phyloP scores from a whole-genome alignment of 2,888 invertebrate genomes.

The Seira ritae region DNA sequence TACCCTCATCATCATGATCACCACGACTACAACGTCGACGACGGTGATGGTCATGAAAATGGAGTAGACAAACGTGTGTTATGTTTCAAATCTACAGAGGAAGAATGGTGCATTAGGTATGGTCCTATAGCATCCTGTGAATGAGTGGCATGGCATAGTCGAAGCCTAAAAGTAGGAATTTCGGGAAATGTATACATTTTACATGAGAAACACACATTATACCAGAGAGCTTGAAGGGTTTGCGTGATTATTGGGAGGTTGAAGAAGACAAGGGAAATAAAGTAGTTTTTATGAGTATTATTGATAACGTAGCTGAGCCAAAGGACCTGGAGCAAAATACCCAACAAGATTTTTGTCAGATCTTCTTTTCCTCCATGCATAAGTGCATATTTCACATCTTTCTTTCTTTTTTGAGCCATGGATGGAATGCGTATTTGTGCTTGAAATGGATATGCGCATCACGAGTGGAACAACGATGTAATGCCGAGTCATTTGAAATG shows the following conservation, averaged over 20 bases:
- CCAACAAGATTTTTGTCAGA: slow-evolving; percentile 38
- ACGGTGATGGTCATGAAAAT: slow-evolving; percentile 23
- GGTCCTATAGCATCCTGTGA: background rate
- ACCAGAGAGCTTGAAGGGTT: slow-evolving; percentile 27
- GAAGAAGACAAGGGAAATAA: background rate
- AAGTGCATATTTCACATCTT: background rate
- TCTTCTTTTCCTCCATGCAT: slow-evolving; percentile 8
- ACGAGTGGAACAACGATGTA: background rate
- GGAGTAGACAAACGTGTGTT: slow-evolving; percentile 33
- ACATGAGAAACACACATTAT: slow-evolving; percentile 23
- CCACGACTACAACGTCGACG: too few species aligned
- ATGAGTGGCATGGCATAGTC: slow-evolving; percentile 28
- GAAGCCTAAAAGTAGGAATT: slow-evolving; percentile 8
- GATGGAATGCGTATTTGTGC: slow-evolving; percentile 1
- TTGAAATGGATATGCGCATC: background rate
- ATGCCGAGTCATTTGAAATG: slow-evolving; percentile 39
- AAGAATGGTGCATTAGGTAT: too few species aligned
- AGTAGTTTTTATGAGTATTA: slow-evolving; percentile 23
- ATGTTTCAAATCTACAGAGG: slow-evolving; percentile 13
- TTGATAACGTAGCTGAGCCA: slow-evolving; percentile 43
- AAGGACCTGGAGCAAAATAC: slow-evolving; percentile 53
- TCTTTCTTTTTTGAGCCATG: background rate
- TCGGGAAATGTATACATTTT: slow-evolving; percentile 22
- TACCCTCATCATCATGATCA: background rate
- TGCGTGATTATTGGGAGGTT: slow-evolving; percentile 51